phyloP scores from a whole-genome alignment of 2,797 vertebrate species.

The Hirundo rustica region DNA sequence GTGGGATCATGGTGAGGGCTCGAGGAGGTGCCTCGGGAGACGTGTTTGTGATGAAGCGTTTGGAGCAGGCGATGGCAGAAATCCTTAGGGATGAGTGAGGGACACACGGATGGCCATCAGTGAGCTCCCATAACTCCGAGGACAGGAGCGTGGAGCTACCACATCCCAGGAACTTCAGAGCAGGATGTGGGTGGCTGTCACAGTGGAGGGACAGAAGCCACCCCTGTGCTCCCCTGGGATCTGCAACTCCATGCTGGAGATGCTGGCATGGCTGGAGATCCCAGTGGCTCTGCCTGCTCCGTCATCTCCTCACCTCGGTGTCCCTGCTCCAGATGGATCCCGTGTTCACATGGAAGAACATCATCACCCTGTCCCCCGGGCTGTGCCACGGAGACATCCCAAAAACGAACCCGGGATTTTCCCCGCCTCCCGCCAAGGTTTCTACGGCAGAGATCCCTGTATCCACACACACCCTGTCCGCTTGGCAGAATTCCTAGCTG shows the following conservation, averaged over 20 bases:
- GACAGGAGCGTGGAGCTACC: rapidly evolving
- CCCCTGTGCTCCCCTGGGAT: not conserved
- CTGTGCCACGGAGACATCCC: not conserved
- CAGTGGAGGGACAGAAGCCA: not conserved
- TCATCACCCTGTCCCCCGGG: not conserved
- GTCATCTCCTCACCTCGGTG: rapidly evolving
- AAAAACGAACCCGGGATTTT: rapidly evolving
- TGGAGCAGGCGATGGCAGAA: not conserved
- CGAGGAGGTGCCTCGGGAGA: not conserved
- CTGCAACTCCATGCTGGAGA: rapidly evolving
- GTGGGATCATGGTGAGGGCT: rapidly evolving
- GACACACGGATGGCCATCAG: rapidly evolving
- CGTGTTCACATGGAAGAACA: rapidly evolving
- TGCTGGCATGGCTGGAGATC: not conserved
- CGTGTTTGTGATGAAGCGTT: rapidly evolving
- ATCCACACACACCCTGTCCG: not conserved
- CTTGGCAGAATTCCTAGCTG: conserved; percentile 69
- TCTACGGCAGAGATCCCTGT: not conserved
- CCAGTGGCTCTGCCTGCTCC: rapidly evolving
- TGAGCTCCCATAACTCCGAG: not conserved
- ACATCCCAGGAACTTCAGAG: not conserved
- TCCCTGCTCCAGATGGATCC: not conserved
- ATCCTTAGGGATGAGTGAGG: not conserved
- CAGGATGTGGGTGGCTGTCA: not conserved
- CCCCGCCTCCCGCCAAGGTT: not conserved